Evolutionary conservation across 1,140 invertebrate genomes (phyloP).

Genomic region (Ctenoplectra terminalis): DNA sequence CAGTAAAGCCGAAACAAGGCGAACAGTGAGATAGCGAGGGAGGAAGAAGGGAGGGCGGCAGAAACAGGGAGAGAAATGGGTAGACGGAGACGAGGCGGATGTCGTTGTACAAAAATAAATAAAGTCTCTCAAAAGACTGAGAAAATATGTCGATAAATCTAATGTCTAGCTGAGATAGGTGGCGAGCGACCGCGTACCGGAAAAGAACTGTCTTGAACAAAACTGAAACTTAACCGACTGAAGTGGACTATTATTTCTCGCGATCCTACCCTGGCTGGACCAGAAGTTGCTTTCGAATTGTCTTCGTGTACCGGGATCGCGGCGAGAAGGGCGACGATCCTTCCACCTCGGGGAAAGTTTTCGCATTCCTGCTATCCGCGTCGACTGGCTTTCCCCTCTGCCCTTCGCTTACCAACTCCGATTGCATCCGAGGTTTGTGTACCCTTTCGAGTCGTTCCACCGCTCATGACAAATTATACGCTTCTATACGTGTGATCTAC

Average conservation of each 20-base stretch:
- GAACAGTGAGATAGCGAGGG: neutral
- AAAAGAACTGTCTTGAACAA: conserved; percentile 43
- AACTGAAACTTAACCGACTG: neutral
- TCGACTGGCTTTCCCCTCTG: conserved; percentile 35
- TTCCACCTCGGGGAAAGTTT: conserved; percentile 61
- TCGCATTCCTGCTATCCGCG: conserved; percentile 40
- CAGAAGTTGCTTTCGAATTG: conserved; percentile 59
- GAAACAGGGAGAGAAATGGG: neutral
- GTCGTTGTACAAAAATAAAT: conserved; percentile 65
- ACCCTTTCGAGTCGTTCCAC: neutral
- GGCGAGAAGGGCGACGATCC: conserved; percentile 57
- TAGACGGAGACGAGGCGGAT: conserved; percentile 17
- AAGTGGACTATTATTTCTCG: conserved; percentile 54
- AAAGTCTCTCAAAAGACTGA: conserved; percentile 62
- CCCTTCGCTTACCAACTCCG: neutral
- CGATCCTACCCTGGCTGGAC: neutral
- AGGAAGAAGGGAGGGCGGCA: neutral
- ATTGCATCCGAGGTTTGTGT: neutral
- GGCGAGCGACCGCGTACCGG: neutral
- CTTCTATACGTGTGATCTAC: conserved; percentile 14
- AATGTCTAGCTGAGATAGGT: conserved; percentile 68
- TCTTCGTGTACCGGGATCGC: conserved; percentile 34
- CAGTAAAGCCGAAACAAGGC: conserved; percentile 37
- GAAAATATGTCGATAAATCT: conserved; percentile 78
- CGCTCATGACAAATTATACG: conserved; percentile 44